Evolutionary conservation across 2,113 vertebrate genomes (phyloP).

Genomic region (Psophia crepitans): DNA sequence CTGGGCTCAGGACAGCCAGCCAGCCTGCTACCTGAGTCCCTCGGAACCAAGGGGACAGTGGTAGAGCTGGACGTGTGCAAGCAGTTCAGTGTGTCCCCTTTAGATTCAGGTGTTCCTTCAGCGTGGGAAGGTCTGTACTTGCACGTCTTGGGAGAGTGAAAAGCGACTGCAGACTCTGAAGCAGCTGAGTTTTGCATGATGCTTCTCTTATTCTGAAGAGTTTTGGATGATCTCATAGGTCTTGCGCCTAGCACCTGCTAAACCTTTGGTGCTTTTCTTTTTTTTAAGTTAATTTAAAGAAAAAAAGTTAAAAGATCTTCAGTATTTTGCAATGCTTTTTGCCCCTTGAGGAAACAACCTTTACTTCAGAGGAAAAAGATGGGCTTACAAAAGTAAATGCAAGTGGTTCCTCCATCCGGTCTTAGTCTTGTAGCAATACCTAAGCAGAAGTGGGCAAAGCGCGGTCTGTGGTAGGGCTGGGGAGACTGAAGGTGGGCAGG

Average conservation of each 20-base stretch:
- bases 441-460: background rate
- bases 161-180: background rate
- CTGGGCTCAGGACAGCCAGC: background rate
- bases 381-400: background rate
- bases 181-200: background rate
- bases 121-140: background rate
- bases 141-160: background rate
- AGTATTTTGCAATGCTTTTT: background rate
- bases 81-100: background rate
- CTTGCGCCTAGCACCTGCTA: background rate
- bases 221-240: background rate
- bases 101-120: background rate
- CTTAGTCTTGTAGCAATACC: background rate
- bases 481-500: background rate
- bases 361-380: background rate
- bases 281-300: too few species aligned
- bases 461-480: rapidly evolving
- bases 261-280: background rate
- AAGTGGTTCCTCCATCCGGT: background rate
- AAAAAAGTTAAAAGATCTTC: background rate
- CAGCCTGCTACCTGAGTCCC: background rate
- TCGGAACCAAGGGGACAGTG: background rate
- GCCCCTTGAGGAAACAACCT: background rate
- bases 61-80: background rate
- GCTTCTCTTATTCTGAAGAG: background rate